Evolutionary conservation across 2,113 vertebrate species (phyloP), one percentile per base, ranked within the genome.

Genomic region (Trichomycterus rosablanca): DNA sequence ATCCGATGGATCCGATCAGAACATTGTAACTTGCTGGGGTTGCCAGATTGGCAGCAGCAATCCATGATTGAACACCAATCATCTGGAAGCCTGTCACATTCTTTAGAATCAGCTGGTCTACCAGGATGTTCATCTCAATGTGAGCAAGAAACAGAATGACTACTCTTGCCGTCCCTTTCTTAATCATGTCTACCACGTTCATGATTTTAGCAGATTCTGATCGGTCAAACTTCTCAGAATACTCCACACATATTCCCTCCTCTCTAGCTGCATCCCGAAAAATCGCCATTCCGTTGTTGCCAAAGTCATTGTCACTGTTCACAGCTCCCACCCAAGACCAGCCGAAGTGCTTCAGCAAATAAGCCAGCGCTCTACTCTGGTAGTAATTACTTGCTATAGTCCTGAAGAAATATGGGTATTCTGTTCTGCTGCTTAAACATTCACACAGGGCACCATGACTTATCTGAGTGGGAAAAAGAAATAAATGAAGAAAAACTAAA

Each of bases 251-350:
- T n/a, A n/a, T n/a, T n/a, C n/a, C n/a, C n/a, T n/a, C n/a, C n/a
- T n/a, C n/a, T n/a, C n/a, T n/a, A n/a, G n/a, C n/a, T n/a, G n/a
- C n/a, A n/a, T n/a, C n/a, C n/a, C n/a, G n/a, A 52, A 86, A 86
- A 45, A 82, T 82, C 3, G 81, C 78, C 77, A 86, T 85, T 54
- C 84, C 85, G 1, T 76, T 82, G 72, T 85, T 86, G 16, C 85
- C 85, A 3, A n/a, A n/a, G n/a, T n/a, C n/a, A n/a, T n/a, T n/a
- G n/a, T n/a, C n/a, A n/a, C n/a, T n/a, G n/a, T n/a, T 80, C 14
- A 86, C 71, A 10, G 83, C 63, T 2, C 86, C 84, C 1, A 86
- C 83, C 83, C 86, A 88, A 7, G 75, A 80, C 85, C 85, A 87
- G 56, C 83, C 81, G 49, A 86, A 86, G 67, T 81, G 76, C 34